These are phyloP conservation scores for Megaceryle maxima DNA, from an alignment of 2,113 vertebrate genomes.

Conservation along the genomic window DNA sequence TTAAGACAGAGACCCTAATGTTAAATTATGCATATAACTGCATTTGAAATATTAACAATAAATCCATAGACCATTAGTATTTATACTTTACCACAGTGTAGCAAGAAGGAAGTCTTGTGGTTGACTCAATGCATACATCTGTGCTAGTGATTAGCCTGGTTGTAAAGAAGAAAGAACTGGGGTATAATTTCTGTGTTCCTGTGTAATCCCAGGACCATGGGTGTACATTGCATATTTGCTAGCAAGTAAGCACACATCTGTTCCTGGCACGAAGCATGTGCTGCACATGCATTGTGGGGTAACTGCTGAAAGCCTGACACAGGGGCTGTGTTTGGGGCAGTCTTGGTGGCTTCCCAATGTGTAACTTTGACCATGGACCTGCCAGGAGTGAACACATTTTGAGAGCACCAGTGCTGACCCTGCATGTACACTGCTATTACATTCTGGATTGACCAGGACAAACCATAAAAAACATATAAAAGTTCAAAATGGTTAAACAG, in stretches of 20 bases:
- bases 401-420: background rate
- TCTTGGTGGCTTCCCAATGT: background rate
- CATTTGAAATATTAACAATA: background rate
- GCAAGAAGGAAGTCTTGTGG: background rate
- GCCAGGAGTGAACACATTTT: background rate
- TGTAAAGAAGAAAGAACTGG: background rate
- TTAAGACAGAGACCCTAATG: background rate
- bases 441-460: background rate
- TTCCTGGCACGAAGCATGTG: background rate
- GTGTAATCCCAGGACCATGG: background rate
- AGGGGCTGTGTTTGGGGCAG: background rate
- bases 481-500: background rate
- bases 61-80: background rate
- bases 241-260: background rate
- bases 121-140: background rate
- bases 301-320: background rate
- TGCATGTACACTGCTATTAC: background rate
- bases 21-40: background rate
- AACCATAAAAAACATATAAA: background rate
- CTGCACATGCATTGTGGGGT: accelerated
- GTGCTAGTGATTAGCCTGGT: background rate
- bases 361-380: background rate
- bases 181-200: background rate
- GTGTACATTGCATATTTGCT: background rate
- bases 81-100: background rate